Evolutionary conservation across 1,140 invertebrate genomes (phyloP), one percentile per base, ranked within the genome.

Genomic region (Idris sp.): DNA sequence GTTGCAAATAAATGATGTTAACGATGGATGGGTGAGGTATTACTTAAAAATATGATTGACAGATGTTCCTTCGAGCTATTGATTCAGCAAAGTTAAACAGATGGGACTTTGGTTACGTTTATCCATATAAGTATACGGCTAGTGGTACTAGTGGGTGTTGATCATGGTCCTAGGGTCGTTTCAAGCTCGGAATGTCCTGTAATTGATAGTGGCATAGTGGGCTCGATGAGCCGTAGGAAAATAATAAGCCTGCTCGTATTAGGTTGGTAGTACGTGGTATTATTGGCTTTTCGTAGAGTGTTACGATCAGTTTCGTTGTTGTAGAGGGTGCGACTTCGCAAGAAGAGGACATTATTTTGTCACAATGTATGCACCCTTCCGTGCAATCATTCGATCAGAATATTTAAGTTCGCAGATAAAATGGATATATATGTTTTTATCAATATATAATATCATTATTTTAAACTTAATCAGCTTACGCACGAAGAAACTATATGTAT

Each of bases 51-150:
- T 43, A 43, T 71, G 67, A 71, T 71, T 71, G 67, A 61, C 67
- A 71, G 67, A 71, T 71, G 67, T 69, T 69, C 0, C 38, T 0
- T n/a, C n/a, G 8, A 25, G 26, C 48, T 54, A 64, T 56, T 59
- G 69, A 73, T 64, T 64, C 76, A 51, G 30, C 41, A 74, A 79
- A 83, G 74, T 78, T 81, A 78, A 83, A 72, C 83, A 84, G 82
- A 84, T 84, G 84, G 83, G 82, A 84, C 83, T 83, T 80, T 74
- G 82, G 79, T 83, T 77, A 79, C 78, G 74, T 80, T 84, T 81
- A 84, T 84, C 82, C 82, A 46, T 76, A 73, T 80, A 83, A 83
- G 77, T 79, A 81, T 74, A 49, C 54, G 31, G 72, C 58, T 69
- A 74, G 49, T 30, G 74, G 53, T 33, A 41, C 28, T 67, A 58